These are phyloP conservation scores for Tragopan temminckii DNA, from an alignment of 2,797 vertebrate species.

Conservation along the genomic window DNA sequence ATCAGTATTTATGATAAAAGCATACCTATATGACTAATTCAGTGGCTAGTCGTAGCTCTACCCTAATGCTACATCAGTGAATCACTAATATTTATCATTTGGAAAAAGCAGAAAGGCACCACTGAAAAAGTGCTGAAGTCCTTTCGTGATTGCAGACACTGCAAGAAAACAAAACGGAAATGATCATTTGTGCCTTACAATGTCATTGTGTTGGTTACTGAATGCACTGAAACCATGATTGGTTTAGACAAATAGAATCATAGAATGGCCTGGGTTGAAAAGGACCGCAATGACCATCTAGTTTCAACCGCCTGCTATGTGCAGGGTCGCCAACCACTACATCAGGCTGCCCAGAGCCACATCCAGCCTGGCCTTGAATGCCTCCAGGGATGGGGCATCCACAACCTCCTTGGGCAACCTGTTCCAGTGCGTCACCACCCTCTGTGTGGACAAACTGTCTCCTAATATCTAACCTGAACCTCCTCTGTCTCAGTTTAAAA, in stretches of 20 bases:
- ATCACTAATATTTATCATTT: neutral
- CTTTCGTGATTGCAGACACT: neutral
- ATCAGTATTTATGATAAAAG: neutral
- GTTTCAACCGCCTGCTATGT: too few species aligned
- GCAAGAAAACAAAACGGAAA: neutral
- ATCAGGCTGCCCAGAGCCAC: too few species aligned
- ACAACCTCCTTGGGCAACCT: too few species aligned
- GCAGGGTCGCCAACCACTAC: too few species aligned
- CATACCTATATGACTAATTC: neutral
- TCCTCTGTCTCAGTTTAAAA: too few species aligned
- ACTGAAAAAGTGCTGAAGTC: neutral
- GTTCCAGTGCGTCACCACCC: too few species aligned
- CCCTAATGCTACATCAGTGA: neutral
- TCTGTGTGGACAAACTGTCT: too few species aligned
- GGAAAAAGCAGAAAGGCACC: neutral
- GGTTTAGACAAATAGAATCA: neutral
- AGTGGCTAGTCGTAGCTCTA: neutral
- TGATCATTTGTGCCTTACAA: accelerated
- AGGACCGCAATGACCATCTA: too few species aligned
- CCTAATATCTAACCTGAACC: too few species aligned
- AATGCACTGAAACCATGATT: neutral
- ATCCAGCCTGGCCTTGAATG: too few species aligned
- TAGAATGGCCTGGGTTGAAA: too few species aligned
- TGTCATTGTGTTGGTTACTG: neutral
- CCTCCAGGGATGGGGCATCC: too few species aligned